Conservation (phyloP, 2,888 invertebrate species). For the Nasonia oneida region DNA sequence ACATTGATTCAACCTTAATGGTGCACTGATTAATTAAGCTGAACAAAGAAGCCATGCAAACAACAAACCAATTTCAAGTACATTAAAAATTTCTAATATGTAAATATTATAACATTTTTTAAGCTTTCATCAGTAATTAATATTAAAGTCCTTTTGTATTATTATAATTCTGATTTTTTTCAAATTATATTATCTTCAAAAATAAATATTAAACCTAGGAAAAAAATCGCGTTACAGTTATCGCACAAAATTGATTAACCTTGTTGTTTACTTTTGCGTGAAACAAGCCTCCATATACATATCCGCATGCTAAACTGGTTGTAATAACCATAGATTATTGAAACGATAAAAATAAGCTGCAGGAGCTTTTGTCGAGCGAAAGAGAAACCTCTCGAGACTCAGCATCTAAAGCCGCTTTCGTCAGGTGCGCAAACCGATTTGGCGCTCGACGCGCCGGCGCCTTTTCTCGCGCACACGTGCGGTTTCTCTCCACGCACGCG, state of each 20-base stretch:
- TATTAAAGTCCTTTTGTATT: too few relatives aligned
- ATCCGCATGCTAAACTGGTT: not conserved
- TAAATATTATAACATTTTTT: too few relatives aligned
- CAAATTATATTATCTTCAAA: too few relatives aligned
- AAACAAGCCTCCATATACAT: not conserved
- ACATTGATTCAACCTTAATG: too few relatives aligned
- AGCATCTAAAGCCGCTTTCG: slow-evolving; percentile 13
- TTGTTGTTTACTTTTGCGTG: not conserved
- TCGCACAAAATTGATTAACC: not conserved
- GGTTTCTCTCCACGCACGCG: not conserved
- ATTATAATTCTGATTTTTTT: too few relatives aligned
- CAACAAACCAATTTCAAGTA: too few relatives aligned
- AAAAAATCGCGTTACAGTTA: too few relatives aligned
- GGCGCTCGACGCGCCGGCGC: slow-evolving; percentile 36
- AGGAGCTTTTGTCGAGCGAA: not conserved
- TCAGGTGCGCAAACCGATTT: slow-evolving; percentile 43
- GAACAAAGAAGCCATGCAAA: too few relatives aligned
- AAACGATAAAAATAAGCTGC: not conserved
- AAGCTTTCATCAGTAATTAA: too few relatives aligned
- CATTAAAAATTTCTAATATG: too few relatives aligned
- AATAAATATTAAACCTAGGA: too few relatives aligned
- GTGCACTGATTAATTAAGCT: too few relatives aligned
- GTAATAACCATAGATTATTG: slow-evolving; percentile 9
- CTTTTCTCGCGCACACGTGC: slow-evolving; percentile 22
- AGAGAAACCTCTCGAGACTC: slow-evolving; percentile 11